Evolutionary conservation across 2,888 invertebrate genomes (phyloP), one percentile per base, ranked within the genome.

Genomic region (Vanessa cardui): DNA sequence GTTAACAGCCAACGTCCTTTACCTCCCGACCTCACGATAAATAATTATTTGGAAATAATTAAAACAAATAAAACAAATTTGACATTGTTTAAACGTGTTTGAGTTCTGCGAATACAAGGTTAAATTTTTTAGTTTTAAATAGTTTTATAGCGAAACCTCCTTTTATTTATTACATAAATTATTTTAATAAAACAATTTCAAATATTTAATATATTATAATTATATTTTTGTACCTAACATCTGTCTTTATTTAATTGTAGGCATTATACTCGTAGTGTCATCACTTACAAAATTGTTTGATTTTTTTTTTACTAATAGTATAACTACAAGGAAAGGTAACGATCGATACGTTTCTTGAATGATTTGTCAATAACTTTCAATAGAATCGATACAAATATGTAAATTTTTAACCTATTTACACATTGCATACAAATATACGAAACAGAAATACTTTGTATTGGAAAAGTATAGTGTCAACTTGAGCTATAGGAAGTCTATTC

Each of bases 401-500:
- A 6, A 47, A 47, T 47, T 8, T 3, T 47, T 26, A 26, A 50
- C 15, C 49, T 18, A 26, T 15, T 9, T 16, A 52, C 6, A 52
- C 16, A 52, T 6, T 52, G 16, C 26, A 52, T 16, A 16, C 52
- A 26, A 12, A 15, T 31, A 52, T 7, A 26, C 26, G 15, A 31
- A 31, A 6, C 12, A 56, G 56, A 56, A 56, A 33, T 39, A 56
- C 15, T 18, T 6, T 33, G 15, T 56, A 56, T 39, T 65, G 60
- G 49, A 66, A 69, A 69, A 62, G 62, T 58, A 60, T 59, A 62
- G 47, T 56, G 58, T 58, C 45, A 54, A 59, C 59, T 54, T 45
- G 62, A 62, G 58, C 64, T 50, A 59, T 66, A 64, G 70, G 67
- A 67, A 56, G 70, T 70, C 63, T 70, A 61, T 31, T 21, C 45